Conservation (phyloP, 2,888 invertebrate species). For the Conops quadrifasciatus region DNA sequence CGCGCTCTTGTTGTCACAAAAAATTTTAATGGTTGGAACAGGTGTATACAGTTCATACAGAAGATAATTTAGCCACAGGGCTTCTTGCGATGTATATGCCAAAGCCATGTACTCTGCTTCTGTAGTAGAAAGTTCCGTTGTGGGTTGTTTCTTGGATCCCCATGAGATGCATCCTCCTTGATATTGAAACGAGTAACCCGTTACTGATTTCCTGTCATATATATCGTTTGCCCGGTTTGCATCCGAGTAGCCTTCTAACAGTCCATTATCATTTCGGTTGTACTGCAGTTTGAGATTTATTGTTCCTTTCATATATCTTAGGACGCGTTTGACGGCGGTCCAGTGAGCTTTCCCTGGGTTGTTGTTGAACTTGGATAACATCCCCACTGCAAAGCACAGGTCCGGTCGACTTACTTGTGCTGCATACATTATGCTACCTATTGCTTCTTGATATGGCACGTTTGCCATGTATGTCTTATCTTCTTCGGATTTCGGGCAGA, state of each 20-base stretch:
- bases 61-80: too few species aligned
- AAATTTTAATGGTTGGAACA: too few species aligned
- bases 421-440: slow-evolving; percentile 30
- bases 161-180: slow-evolving; percentile 40
- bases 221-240: slow-evolving; percentile 38
- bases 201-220: slow-evolving; percentile 23
- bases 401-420: slow-evolving; percentile 36
- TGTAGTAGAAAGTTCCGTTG: too few species aligned
- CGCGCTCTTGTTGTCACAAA: too few species aligned
- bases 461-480: slow-evolving; percentile 31
- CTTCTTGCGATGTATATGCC: too few species aligned
- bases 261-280: slow-evolving; percentile 5
- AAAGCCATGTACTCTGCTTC: too few species aligned
- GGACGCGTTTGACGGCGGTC: slow-evolving; percentile 9
- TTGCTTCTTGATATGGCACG: slow-evolving; percentile 35
- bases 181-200: slow-evolving; percentile 8
- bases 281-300: slow-evolving; percentile 24
- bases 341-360: slow-evolving; percentile 38
- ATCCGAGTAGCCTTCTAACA: slow-evolving; percentile 35
- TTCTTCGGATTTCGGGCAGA: slow-evolving; percentile 35
- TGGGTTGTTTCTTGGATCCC: slow-evolving; percentile 33
- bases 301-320: slow-evolving; percentile 1
- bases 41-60: too few species aligned
- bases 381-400: slow-evolving; percentile 25
- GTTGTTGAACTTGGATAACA: slow-evolving; percentile 26